Evolutionary conservation across 2,113 vertebrate genomes (phyloP).

Genomic region (Amia ocellicauda): DNA sequence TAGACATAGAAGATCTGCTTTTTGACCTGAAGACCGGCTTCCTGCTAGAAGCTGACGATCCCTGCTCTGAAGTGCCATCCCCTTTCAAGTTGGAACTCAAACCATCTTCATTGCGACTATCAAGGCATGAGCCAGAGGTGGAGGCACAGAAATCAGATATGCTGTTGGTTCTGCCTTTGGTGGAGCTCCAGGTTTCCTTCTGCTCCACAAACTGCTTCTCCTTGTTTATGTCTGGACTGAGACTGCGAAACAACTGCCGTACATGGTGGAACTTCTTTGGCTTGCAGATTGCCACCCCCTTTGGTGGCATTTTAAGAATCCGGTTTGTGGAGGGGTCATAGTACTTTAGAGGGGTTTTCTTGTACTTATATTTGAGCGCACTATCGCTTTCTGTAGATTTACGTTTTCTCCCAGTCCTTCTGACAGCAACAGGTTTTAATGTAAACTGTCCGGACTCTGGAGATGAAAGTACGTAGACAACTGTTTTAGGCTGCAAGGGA

Average conservation of each 20-base stretch:
- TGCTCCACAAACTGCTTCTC: slow-evolving; percentile 42
- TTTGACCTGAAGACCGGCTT: slow-evolving; percentile 30
- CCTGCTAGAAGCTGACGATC: slow-evolving; percentile 33
- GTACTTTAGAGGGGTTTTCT: slow-evolving; percentile 69
- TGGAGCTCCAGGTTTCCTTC: slow-evolving; percentile 30
- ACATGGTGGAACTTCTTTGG: slow-evolving; percentile 47
- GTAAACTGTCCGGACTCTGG: slow-evolving; percentile 58
- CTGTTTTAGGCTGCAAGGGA: slow-evolving; percentile 73
- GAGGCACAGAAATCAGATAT: slow-evolving; percentile 44
- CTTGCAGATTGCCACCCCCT: slow-evolving; percentile 42
- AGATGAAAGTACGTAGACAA: slow-evolving; percentile 77
- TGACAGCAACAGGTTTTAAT: slow-evolving; percentile 37
- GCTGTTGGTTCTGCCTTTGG: slow-evolving; percentile 41
- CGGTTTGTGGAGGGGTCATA: slow-evolving; percentile 73
- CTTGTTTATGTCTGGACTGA: slow-evolving; percentile 66
- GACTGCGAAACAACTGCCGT: slow-evolving; percentile 72
- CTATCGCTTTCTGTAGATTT: slow-evolving; percentile 53
- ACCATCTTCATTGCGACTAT: slow-evolving; percentile 29
- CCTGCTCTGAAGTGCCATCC: slow-evolving; percentile 15
- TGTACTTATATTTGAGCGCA: slow-evolving; percentile 71
- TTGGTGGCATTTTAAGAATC: slow-evolving; percentile 65
- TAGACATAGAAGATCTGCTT: slow-evolving; percentile 37
- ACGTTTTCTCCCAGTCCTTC: slow-evolving; percentile 51
- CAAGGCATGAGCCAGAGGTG: slow-evolving; percentile 36
- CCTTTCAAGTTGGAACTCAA: not conserved